Evolutionary conservation across 2,113 vertebrate genomes (phyloP).

Genomic region (Anolis sagrei): DNA sequence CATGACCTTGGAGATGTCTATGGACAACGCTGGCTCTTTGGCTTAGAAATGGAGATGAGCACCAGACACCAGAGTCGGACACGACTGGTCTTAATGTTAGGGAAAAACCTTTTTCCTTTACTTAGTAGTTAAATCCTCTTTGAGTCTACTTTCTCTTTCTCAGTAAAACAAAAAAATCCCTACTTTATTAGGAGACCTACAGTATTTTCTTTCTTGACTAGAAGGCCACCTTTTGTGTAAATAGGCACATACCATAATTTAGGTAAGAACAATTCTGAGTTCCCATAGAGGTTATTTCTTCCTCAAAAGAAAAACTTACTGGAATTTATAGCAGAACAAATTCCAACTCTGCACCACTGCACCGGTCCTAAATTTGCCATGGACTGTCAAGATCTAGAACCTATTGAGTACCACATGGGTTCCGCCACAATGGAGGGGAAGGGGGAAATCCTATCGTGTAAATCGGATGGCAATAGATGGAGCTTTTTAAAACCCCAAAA

Average conservation of each 20-base stretch:
- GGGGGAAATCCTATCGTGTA: background rate
- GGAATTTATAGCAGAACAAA: background rate
- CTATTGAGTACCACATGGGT: background rate
- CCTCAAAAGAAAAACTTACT: too few species aligned
- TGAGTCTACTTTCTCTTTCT: slow-evolving; percentile 6
- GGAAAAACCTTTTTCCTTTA: too few species aligned
- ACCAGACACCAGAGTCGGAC: too few species aligned
- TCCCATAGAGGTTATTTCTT: slow-evolving; percentile 34
- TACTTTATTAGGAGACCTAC: background rate
- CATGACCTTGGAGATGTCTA: too few species aligned
- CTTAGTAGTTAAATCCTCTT: background rate
- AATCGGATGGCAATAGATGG: too few species aligned
- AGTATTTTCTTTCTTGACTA: slow-evolving; percentile 33
- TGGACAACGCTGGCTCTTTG: too few species aligned
- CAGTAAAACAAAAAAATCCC: background rate
- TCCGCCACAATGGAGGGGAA: too few species aligned
- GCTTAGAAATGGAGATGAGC: too few species aligned
- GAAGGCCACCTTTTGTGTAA: slow-evolving; percentile 56
- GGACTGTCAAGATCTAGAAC: background rate
- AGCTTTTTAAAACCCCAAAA: too few species aligned
- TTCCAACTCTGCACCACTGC: background rate
- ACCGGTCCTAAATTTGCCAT: too few species aligned
- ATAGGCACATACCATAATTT: slow-evolving; percentile 18
- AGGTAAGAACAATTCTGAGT: background rate
- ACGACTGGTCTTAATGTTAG: too few species aligned